These are phyloP conservation scores for Heliangelus exortis DNA, from an alignment of 2,797 vertebrate species.

Conservation along the genomic window DNA sequence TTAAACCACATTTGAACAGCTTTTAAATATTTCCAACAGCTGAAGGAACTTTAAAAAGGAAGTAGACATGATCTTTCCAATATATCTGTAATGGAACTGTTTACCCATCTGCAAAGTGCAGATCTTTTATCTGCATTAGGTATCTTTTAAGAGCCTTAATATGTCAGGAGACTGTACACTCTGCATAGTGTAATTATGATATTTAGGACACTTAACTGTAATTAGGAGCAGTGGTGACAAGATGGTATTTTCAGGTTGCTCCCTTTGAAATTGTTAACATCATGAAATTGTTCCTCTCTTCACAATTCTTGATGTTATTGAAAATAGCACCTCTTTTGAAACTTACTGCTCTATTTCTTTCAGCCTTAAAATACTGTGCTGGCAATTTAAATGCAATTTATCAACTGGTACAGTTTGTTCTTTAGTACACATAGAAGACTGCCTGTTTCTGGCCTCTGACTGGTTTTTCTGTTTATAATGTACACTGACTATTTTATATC, in stretches of 20 bases:
- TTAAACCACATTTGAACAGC: background rate
- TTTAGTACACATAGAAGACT: background rate
- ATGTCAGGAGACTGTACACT: background rate
- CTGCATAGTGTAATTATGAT: background rate
- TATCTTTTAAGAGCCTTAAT: background rate
- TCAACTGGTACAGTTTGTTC: constrained; percentile 39
- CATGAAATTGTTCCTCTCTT: background rate
- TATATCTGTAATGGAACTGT: background rate
- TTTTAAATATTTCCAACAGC: background rate
- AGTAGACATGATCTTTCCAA: background rate
- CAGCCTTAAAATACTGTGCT: background rate
- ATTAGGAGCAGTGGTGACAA: background rate
- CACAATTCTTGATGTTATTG: background rate
- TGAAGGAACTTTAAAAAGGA: background rate
- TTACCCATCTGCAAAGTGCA: background rate
- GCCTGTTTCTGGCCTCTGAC: constrained; percentile 19
- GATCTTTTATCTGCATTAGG: background rate
- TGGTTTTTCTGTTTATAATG: constrained; percentile 15
- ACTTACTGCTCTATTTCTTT: background rate
- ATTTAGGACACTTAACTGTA: background rate
- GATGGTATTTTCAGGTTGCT: background rate
- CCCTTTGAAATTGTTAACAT: background rate
- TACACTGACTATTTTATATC: constrained; percentile 5
- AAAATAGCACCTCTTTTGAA: constrained; percentile 13
- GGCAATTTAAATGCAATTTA: background rate